Evolutionary conservation across 2,113 vertebrate genomes (phyloP).

Genomic region (Otus sunia): DNA sequence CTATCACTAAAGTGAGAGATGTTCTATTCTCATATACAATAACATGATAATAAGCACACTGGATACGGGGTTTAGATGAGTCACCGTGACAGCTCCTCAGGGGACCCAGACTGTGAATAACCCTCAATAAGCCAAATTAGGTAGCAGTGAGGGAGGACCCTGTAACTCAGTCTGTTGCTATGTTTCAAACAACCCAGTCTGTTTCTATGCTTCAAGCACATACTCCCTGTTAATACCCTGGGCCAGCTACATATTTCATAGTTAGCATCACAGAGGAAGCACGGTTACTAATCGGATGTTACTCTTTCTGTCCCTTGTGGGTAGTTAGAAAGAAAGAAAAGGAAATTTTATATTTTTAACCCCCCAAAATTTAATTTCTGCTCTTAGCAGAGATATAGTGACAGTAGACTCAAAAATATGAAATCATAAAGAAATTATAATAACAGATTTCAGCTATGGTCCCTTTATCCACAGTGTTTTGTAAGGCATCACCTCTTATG

Average conservation of each 20-base stretch:
- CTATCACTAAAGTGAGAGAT: background rate
- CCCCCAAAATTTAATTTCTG: background rate
- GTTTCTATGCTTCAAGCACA: slow-evolving; percentile 35
- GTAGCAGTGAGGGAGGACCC: slow-evolving; percentile 9
- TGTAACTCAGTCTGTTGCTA: slow-evolving; percentile 30
- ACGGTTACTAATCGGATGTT: slow-evolving; percentile 24
- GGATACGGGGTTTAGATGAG: background rate
- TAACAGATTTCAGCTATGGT: background rate
- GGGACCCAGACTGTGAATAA: slow-evolving; percentile 2
- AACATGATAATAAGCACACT: background rate
- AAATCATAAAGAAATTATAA: background rate
- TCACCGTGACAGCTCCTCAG: background rate
- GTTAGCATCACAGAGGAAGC: slow-evolving; percentile 47
- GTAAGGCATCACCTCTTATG: background rate
- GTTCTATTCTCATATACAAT: background rate
- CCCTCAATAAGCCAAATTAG: slow-evolving; percentile 1
- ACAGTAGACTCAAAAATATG: background rate
- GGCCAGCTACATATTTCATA: slow-evolving; percentile 51
- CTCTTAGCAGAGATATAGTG: background rate
- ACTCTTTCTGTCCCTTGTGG: background rate
- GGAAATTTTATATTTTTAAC: background rate
- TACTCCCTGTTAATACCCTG: background rate
- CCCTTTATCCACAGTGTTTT: background rate
- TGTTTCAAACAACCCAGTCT: slow-evolving; percentile 37
- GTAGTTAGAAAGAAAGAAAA: background rate